These are phyloP conservation scores for Crepidodera aurea DNA, from an alignment of 2,888 invertebrate species.

Conservation along the genomic window DNA sequence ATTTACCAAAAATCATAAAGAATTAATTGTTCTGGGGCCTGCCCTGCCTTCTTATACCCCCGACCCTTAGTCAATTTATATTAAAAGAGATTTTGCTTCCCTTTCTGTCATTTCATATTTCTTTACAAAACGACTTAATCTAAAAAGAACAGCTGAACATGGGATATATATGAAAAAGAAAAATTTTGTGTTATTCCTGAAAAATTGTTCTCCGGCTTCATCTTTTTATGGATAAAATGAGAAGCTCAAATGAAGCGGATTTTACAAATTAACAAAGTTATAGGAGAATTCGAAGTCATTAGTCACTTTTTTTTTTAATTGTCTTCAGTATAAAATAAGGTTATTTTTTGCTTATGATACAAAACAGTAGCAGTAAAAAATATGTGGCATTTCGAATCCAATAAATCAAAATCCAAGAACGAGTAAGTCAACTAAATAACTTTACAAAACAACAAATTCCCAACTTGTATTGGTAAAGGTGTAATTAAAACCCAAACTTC, in stretches of 20 bases:
- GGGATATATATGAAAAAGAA: constrained; percentile 37
- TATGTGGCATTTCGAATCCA: too few species aligned
- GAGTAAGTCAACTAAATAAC: too few species aligned
- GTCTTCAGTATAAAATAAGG: too few species aligned
- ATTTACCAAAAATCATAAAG: too few species aligned
- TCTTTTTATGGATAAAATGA: constrained; percentile 8
- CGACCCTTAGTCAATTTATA: constrained; percentile 41
- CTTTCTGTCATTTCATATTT: constrained; percentile 43
- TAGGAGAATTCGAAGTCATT: too few species aligned
- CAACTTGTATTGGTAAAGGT: too few species aligned
- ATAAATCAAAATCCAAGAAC: too few species aligned
- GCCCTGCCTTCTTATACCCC: constrained; percentile 20
- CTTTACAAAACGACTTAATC: constrained; percentile 39
- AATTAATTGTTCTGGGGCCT: not conserved
- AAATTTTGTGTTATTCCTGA: constrained; percentile 27
- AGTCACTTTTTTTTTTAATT: too few species aligned
- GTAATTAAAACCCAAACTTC: too few species aligned
- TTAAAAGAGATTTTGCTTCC: constrained; percentile 41
- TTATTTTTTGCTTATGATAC: too few species aligned
- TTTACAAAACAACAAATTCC: too few species aligned
- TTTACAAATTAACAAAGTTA: constrained; percentile 5
- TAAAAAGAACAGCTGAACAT: constrained; percentile 38
- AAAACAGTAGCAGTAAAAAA: too few species aligned
- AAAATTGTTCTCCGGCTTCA: constrained; percentile 17
- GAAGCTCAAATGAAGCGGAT: not conserved